Evolutionary conservation across 2,888 invertebrate species (phyloP), one percentile per base, ranked within the genome.

Genomic region (Drosophila quinaria): DNA sequence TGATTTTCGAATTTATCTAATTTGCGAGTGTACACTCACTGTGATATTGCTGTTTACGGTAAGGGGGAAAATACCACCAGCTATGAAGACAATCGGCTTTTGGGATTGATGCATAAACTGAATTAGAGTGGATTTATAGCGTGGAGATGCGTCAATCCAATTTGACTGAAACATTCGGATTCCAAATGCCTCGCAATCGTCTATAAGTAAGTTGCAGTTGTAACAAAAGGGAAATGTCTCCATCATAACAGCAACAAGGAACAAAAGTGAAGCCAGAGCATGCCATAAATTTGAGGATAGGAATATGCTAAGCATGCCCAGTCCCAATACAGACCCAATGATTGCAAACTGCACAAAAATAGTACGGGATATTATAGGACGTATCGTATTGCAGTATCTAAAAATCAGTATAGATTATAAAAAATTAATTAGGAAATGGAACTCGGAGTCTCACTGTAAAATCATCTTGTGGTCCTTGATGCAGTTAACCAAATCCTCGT

Each of bases 41-140:
- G 49, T 63, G 15, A 63, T 33, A 29, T 63, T 63, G 22, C 63
- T 63, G n/a, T 41, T 56, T 25, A 63, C n/a, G 0, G 56, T 56
- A 13, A 63, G 49, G 1, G 56, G 63, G 10, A 63, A 17, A 17
- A 63, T 42, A 11, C 58, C 58, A 1, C 63, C 56, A 10, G 63
- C 63, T 19, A 56, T 56, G 13, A 63, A 56, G 1, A 49, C 11
- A 17, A 63, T 63, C 4, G 49, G 49, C 25, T 56, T 17, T n/a
- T 63, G 63, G 8, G 33, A 33, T n/a, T 56, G 33, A 8, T 63
- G 63, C 63, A 63, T 56, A 25, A 41, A 63, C 4, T 42, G 22
- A 33, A 49, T 39, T 3, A 63, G 10, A 9, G 63, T 56, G 1
- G 33, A 11, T 11, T 56, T 63, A 50, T 63, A 63, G 0, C 63